phyloP scores from a whole-genome alignment of 2,113 vertebrate species.

The Nothobranchius kuhntae region DNA sequence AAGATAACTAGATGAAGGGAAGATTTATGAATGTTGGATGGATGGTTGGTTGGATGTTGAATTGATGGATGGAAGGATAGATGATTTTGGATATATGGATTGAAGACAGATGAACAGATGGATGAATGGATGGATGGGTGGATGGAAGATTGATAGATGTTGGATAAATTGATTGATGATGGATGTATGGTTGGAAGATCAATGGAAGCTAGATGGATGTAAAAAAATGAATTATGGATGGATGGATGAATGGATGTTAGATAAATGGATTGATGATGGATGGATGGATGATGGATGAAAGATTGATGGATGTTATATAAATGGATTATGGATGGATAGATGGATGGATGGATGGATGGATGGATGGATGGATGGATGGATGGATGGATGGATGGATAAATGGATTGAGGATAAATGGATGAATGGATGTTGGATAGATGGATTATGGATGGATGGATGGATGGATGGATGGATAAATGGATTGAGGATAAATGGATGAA shows the following conservation, averaged over 20 bases:
- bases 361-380: background rate
- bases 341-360: background rate
- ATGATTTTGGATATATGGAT: background rate
- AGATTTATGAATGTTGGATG: too few relatives aligned
- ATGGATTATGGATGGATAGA: background rate
- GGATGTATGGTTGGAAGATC: background rate
- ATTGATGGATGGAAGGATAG: background rate
- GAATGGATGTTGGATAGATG: background rate
- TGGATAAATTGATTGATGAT: background rate
- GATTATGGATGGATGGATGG: background rate
- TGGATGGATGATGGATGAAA: background rate
- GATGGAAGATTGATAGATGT: too few relatives aligned
- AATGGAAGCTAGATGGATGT: background rate
- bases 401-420: too few relatives aligned
- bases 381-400: background rate
- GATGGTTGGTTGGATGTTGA: too few relatives aligned
- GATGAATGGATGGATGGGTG: background rate
- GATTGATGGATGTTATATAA: background rate
- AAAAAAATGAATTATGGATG: too few relatives aligned
- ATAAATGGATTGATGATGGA: background rate
- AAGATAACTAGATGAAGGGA: too few relatives aligned
- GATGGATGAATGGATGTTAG: background rate
- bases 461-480: background rate
- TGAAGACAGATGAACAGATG: background rate
- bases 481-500: background rate